Base-by-base conservation (phyloP, 2,797 vertebrate genomes). In the Fundulus diaphanus region DNA sequence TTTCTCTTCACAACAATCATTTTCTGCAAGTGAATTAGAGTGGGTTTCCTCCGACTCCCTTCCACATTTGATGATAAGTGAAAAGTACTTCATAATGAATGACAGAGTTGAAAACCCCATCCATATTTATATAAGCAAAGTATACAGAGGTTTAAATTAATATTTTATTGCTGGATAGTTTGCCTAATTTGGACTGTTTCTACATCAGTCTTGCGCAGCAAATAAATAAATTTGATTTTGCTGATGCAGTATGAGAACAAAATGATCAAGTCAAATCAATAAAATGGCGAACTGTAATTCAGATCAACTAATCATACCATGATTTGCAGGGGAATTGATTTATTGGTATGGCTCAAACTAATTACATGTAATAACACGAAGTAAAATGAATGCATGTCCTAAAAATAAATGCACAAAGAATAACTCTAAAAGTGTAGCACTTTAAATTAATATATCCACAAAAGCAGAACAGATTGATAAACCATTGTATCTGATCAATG, bases 401-500 rank as follows among this genome's bases (percentile, higher is more conserved):
- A 52, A 37, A 27, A 37, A 27, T 65, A 42, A 40, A 65, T 24
- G 61, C 13, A 42, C 42, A 37, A 65, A 65, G 24, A 65, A 65
- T 65, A 40, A 51, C 46, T 24, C 66, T 16, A 68, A 72, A 46
- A 74, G 12, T 65, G 31, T 68, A 54, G 72, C 78, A 61, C 11
- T 70, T 42, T 13, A 48, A 70, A 82, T 75, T 1, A 88, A 90
- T 92, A 68, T 85, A 87, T 93, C 89, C 84, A 70, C 33, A 42
- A 27, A 82, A 80, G 79, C 56, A 84, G 84, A 91, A 87, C 85
- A 92, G 90, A 83, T 94, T 91, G 95, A 93, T 92, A 92, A 90
- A 89, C 80, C 76, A 84, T 85, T 85, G 79, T 77, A 74, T 70
- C 75, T 90, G 87, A 91, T 87, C 73, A 74, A 89, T 91, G 72